Conservation (phyloP, 1,140 invertebrate genomes). For the Drosophila athabasca region DNA sequence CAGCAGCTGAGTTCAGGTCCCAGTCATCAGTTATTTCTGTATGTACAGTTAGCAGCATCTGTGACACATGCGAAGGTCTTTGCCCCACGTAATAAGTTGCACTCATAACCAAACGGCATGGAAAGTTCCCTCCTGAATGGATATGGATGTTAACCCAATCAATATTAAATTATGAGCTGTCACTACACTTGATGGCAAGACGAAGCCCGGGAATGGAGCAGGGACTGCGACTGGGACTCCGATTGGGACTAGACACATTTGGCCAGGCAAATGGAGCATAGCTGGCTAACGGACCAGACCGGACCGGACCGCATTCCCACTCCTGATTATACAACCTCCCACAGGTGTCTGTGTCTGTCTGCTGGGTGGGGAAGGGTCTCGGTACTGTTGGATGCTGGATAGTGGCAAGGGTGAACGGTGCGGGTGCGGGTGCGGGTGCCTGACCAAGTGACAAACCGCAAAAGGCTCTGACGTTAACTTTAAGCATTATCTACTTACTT, state of each 20-base stretch:
- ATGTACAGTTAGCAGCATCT: conserved; percentile 33
- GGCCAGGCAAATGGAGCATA: conserved; percentile 37
- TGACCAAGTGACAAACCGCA: conserved; percentile 78
- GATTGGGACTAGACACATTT: conserved; percentile 39
- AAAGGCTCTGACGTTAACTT: conserved; percentile 74
- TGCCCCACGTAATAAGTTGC: conserved; percentile 42
- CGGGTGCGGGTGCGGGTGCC: conserved; percentile 15
- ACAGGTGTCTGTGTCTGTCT: conserved; percentile 7
- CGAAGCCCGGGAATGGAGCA: background rate
- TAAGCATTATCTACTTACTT: conserved; percentile 75
- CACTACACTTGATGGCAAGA: conserved; percentile 23
- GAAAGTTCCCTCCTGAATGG: background rate
- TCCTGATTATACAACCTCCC: conserved; percentile 15
- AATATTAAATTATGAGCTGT: conserved; percentile 63
- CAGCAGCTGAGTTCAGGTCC: conserved; percentile 25
- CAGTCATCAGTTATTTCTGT: conserved; percentile 18
- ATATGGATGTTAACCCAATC: conserved; percentile 48
- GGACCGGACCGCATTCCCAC: conserved; percentile 32
- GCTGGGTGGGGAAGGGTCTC: background rate
- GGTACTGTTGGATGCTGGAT: background rate
- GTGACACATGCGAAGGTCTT: conserved; percentile 11
- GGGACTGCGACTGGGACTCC: too few species aligned
- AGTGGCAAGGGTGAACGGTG: background rate
- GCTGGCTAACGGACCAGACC: conserved; percentile 21
- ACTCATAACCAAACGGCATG: conserved; percentile 42